Evolutionary conservation across 2,113 vertebrate genomes (phyloP).

Genomic region (Equus przewalskii): DNA sequence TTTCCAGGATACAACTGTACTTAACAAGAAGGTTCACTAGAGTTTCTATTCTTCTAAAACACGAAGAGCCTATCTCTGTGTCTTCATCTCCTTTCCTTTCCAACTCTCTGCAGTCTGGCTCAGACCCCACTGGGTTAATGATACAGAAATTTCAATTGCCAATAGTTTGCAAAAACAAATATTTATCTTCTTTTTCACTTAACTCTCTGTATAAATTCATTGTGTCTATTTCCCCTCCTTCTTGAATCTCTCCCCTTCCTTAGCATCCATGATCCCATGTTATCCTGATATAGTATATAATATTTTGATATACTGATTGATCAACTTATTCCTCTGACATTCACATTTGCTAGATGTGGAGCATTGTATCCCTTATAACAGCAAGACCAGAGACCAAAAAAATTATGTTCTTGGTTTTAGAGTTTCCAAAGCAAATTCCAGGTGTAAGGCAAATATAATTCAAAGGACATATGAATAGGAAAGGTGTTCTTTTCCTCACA

Average conservation of each 20-base stretch:
- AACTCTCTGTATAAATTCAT: not conserved
- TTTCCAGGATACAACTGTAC: not conserved
- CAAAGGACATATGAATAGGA: not conserved
- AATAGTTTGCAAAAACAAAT: not conserved
- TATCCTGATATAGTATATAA: not conserved
- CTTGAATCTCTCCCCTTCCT: not conserved
- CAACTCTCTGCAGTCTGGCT: not conserved
- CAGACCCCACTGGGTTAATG: not conserved
- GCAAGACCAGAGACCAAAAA: not conserved
- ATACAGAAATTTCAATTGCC: not conserved
- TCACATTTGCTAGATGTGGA: not conserved
- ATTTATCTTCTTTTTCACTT: not conserved
- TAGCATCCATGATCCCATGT: not conserved
- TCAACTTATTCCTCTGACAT: not conserved
- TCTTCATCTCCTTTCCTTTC: not conserved
- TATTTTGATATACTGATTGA: not conserved
- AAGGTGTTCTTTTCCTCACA: not conserved
- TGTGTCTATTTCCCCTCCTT: not conserved
- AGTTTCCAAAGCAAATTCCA: slow-evolving; percentile 3
- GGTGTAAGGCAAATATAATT: not conserved
- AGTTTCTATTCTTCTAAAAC: not conserved
- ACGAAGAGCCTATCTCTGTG: not conserved
- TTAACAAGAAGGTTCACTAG: not conserved
- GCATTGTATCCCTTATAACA: not conserved
- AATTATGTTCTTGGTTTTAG: not conserved